Conservation (phyloP, 2,113 vertebrate genomes). For the Tupaia chinensis region DNA sequence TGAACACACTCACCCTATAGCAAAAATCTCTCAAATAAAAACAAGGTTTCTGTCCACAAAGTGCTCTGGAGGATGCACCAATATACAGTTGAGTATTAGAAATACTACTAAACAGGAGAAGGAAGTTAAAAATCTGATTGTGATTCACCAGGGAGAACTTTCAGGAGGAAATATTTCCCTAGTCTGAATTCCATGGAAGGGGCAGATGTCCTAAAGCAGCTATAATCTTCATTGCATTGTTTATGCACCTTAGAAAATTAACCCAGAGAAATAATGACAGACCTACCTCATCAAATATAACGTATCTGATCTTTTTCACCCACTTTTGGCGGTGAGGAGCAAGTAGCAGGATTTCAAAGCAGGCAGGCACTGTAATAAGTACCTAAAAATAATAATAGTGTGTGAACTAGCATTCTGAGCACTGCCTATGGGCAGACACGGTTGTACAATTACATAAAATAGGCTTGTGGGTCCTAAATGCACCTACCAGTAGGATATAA, state of each 20-base stretch:
- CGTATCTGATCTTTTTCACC: slow-evolving; percentile 82
- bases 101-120: neutral
- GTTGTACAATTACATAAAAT: neutral
- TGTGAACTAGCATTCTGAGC: neutral
- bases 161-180: neutral
- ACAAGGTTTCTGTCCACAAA: neutral
- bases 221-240: neutral
- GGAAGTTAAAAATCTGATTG: neutral
- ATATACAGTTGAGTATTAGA: neutral
- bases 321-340: slow-evolving; percentile 82
- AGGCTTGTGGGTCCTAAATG: neutral
- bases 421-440: neutral
- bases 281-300: slow-evolving; percentile 87
- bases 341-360: slow-evolving; percentile 85
- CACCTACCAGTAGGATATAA: neutral
- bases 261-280: neutral
- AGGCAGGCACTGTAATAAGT: slow-evolving; percentile 84
- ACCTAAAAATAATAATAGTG: slow-evolving; percentile 60
- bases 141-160: neutral
- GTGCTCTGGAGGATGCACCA: rapidly evolving
- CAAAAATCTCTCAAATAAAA: too few relatives aligned
- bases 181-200: neutral
- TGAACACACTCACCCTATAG: too few relatives aligned
- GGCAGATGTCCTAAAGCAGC: neutral
- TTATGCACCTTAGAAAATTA: neutral